phyloP scores from a whole-genome alignment of 2,888 invertebrate genomes.

The Sialis fuliginosa region DNA sequence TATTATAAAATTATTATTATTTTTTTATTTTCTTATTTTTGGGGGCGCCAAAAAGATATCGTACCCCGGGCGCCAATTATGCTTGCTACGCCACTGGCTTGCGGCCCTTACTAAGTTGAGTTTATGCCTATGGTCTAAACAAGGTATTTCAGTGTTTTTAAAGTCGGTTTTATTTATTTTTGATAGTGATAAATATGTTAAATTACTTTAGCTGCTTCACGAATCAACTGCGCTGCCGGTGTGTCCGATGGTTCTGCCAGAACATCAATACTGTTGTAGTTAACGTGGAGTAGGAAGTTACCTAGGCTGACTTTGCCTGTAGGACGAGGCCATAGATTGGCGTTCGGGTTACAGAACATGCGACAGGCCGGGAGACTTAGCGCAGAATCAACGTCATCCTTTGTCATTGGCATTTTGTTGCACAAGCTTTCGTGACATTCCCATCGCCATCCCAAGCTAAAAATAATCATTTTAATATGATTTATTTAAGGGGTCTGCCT shows the following conservation, averaged over 20 bases:
- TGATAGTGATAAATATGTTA: background rate
- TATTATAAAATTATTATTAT: too few species aligned
- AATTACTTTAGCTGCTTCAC: conserved; percentile 13
- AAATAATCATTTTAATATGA: background rate
- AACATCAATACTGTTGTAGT: conserved; percentile 33
- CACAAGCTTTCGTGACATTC: conserved; percentile 34
- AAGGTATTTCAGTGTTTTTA: too few species aligned
- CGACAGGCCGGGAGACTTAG: conserved; percentile 42
- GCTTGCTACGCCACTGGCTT: too few species aligned
- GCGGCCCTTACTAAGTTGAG: too few species aligned
- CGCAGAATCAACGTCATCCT: conserved; percentile 18
- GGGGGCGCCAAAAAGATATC: too few species aligned
- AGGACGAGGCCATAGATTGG: conserved; percentile 45
- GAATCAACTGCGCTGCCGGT: conserved; percentile 14
- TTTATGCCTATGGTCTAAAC: too few species aligned
- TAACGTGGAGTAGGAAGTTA: conserved; percentile 29
- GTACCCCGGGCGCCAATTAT: too few species aligned
- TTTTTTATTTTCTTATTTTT: too few species aligned
- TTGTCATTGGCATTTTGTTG: conserved; percentile 24
- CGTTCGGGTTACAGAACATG: conserved; percentile 39
- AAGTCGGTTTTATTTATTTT: too few species aligned
- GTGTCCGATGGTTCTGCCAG: conserved; percentile 20
- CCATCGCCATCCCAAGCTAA: conserved; percentile 30
- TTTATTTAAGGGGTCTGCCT: too few species aligned
- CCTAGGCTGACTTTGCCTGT: conserved; percentile 38